A percentile compares a stretch with the other conserved stretches of the same genome.
phyloP scores from a whole-genome alignment of 2,113 vertebrate species.

The Pteruthius melanotis region DNA sequence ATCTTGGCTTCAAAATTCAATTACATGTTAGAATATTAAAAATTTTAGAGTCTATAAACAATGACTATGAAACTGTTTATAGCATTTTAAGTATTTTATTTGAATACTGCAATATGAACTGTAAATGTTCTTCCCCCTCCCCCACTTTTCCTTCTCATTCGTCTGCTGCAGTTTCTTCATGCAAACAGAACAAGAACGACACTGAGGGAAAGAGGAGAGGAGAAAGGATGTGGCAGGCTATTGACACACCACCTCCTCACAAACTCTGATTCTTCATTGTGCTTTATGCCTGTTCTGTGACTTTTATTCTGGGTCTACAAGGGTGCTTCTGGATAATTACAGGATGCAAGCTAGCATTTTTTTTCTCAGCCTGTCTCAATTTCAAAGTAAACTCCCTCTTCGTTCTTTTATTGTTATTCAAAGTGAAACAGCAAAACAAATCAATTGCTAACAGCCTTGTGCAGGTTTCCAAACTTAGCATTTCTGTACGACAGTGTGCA shows the following conservation, averaged over 20 bases:
- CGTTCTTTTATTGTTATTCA: not conserved
- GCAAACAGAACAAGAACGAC: not conserved
- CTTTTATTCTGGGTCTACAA: conserved; percentile 2
- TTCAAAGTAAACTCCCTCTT: conserved; percentile 7
- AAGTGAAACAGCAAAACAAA: conserved; percentile 41
- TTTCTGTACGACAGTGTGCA: not conserved
- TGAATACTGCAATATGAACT: conserved; percentile 5
- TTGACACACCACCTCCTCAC: not conserved
- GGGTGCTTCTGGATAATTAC: conserved; percentile 12
- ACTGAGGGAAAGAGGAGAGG: not conserved
- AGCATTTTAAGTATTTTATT: conserved; percentile 49
- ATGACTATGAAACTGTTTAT: conserved; percentile 37
- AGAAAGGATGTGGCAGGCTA: not conserved
- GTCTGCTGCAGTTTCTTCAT: not conserved
- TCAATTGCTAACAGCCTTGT: conserved; percentile 1
- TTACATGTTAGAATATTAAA: conserved; percentile 46
- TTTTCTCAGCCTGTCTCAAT: not conserved
- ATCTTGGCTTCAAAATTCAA: conserved; percentile 45
- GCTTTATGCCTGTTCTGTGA: not conserved
- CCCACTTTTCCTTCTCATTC: not conserved
- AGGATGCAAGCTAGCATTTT: not conserved
- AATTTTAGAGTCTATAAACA: conserved; percentile 50
- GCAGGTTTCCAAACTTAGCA: conserved; percentile 3
- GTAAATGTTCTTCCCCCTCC: not conserved
- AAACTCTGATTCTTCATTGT: not conserved